Evolutionary conservation across 2,888 invertebrate genomes (phyloP).

Genomic region (Cheilosia vernalis): DNA sequence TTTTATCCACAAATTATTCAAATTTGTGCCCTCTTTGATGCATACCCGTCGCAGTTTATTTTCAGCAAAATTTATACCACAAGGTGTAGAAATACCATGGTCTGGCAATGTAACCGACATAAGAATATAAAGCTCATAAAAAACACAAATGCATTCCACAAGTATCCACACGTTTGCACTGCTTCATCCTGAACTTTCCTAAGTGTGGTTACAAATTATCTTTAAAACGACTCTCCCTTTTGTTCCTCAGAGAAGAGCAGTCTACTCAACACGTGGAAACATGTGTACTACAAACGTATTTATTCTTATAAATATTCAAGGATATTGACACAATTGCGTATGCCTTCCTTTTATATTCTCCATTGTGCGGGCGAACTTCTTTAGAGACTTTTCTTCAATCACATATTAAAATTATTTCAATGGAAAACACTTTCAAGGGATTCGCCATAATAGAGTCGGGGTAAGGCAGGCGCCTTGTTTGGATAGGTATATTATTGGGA

Average conservation of each 20-base stretch:
- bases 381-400: background rate
- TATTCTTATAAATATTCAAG: background rate
- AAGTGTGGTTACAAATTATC: conserved; percentile 10
- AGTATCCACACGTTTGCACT: conserved; percentile 10
- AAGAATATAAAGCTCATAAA: conserved; percentile 16
- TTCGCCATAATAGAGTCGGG: background rate
- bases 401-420: background rate
- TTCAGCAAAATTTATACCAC: background rate
- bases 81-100: background rate
- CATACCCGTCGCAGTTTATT: background rate
- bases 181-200: background rate
- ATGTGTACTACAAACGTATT: background rate
- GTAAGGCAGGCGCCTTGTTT: background rate
- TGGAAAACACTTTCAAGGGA: background rate
- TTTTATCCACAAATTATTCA: too few species aligned
- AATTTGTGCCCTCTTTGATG: too few species aligned
- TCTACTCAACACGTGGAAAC: conserved; percentile 32
- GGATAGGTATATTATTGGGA: too few species aligned
- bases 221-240: background rate
- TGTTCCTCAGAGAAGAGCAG: background rate
- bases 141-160: conserved; percentile 19
- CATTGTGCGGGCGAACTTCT: background rate
- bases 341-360: background rate
- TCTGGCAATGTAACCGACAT: background rate
- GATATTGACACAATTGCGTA: conserved; percentile 5